phyloP scores from a whole-genome alignment of 2,888 invertebrate species.

The Drosophila sordidapex region DNA sequence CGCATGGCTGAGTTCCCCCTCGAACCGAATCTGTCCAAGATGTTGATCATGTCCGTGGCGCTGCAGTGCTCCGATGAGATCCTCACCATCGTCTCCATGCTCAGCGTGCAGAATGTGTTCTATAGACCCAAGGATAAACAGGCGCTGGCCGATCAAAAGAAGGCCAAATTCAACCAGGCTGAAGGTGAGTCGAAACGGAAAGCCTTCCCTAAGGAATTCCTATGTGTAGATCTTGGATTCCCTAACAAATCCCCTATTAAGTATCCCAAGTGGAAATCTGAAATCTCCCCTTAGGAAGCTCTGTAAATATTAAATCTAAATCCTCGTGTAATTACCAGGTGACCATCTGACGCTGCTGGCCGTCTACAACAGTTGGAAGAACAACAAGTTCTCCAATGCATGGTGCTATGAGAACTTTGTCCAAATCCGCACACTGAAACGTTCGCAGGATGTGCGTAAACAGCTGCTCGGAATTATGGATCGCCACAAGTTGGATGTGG shows the following conservation, averaged over 20 bases:
- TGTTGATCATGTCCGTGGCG: conserved; percentile 99
- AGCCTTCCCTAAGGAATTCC: not conserved
- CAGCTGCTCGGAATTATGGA: conserved; percentile 99
- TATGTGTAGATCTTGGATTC: not conserved
- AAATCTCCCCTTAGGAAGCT: not conserved
- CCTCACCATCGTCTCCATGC: conserved; percentile 98
- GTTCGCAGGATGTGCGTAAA: conserved; percentile 99
- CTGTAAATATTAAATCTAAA: not conserved
- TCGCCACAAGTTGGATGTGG: conserved; percentile 97
- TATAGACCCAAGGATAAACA: conserved; percentile 98
- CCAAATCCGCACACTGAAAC: conserved; percentile 97
- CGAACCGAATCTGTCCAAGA: conserved; percentile 98
- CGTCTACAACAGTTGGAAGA: conserved; percentile 99
- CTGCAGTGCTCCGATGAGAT: conserved; percentile 99
- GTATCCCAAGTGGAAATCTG: not conserved
- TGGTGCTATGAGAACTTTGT: conserved; percentile 99
- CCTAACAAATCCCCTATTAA: not conserved
- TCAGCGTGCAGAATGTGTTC: conserved; percentile 99
- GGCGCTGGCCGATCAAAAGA: conserved; percentile 98
- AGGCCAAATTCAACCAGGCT: conserved; percentile 99
- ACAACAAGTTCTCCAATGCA: conserved; percentile 99
- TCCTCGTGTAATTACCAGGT: conserved; percentile 83
- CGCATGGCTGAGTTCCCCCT: conserved; percentile 99
- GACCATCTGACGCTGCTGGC: conserved; percentile 99
- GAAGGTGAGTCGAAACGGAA: conserved; percentile 87